Conservation (phyloP, 2,888 invertebrate genomes). For the Osmoderma eremita region DNA sequence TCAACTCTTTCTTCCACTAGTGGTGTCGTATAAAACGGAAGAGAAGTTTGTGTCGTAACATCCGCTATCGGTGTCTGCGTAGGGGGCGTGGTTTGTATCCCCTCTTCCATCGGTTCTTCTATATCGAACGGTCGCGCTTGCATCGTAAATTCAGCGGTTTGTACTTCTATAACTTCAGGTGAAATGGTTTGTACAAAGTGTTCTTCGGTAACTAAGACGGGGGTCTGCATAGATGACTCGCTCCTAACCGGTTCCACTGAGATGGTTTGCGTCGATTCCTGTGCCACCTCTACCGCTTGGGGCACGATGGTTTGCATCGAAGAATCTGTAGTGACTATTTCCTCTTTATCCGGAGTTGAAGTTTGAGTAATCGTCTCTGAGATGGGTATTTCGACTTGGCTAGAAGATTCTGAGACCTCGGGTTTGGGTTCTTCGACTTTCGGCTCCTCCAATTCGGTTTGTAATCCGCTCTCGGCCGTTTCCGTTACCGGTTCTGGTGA, state of each 20-base stretch:
- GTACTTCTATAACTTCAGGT: conserved; percentile 54
- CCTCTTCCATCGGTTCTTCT: conserved; percentile 54
- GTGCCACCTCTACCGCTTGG: conserved; percentile 54
- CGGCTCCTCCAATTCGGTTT: conserved; percentile 38
- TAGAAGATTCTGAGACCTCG: conserved; percentile 47
- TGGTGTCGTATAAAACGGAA: conserved; percentile 39
- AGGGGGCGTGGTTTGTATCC: conserved; percentile 69
- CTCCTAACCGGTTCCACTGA: conserved; percentile 53
- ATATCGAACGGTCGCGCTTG: conserved; percentile 52
- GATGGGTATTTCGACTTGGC: conserved; percentile 45
- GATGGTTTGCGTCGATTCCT: conserved; percentile 59
- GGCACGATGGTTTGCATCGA: conserved; percentile 63
- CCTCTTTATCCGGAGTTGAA: conserved; percentile 54
- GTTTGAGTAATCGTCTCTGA: conserved; percentile 49
- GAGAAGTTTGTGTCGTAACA: conserved; percentile 50
- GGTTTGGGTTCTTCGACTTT: conserved; percentile 51
- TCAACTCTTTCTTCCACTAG: conserved; percentile 11
- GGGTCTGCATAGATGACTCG: conserved; percentile 61
- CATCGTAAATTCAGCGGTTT: conserved; percentile 53
- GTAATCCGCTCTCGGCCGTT: conserved; percentile 43
- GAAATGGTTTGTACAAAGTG: conserved; percentile 63
- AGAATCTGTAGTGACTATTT: conserved; percentile 58
- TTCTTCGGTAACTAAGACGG: conserved; percentile 55
- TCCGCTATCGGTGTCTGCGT: conserved; percentile 51
- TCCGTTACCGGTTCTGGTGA: conserved; percentile 55